These are phyloP conservation scores for Gallinago jamesoni DNA, from an alignment of 2,113 vertebrate species.

Conservation along the genomic window DNA sequence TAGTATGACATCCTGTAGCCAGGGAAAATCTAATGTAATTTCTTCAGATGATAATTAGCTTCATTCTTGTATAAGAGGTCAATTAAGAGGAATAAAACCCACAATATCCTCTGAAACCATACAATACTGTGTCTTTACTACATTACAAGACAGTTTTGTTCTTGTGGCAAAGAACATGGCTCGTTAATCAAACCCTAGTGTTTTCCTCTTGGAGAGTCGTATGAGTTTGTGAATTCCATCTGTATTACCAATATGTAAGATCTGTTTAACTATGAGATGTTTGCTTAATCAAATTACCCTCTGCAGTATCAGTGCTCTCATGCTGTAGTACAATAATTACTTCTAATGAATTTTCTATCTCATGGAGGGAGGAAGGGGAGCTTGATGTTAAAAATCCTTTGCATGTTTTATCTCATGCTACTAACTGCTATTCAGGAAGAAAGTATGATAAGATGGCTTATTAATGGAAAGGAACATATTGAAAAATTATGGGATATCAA, in stretches of 20 bases:
- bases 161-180: neutral
- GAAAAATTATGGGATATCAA: neutral
- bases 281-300: conserved; percentile 11
- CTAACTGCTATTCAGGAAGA: neutral
- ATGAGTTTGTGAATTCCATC: neutral
- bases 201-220: neutral
- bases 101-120: neutral
- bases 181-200: neutral
- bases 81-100: too few species aligned
- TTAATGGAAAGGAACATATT: neutral
- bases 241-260: neutral
- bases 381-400: neutral
- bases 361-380: neutral
- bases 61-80: too few species aligned
- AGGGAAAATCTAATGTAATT: too few species aligned
- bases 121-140: neutral
- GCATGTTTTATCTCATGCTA: neutral
- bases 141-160: neutral
- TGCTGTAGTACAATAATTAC: neutral
- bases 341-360: neutral
- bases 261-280: neutral
- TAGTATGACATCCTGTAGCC: neutral
- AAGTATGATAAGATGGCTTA: neutral
- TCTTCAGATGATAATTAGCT: too few species aligned
- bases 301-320: neutral